phyloP scores from a whole-genome alignment of 2,888 invertebrate genomes.

The Spatulosminthurus flaviceps region DNA sequence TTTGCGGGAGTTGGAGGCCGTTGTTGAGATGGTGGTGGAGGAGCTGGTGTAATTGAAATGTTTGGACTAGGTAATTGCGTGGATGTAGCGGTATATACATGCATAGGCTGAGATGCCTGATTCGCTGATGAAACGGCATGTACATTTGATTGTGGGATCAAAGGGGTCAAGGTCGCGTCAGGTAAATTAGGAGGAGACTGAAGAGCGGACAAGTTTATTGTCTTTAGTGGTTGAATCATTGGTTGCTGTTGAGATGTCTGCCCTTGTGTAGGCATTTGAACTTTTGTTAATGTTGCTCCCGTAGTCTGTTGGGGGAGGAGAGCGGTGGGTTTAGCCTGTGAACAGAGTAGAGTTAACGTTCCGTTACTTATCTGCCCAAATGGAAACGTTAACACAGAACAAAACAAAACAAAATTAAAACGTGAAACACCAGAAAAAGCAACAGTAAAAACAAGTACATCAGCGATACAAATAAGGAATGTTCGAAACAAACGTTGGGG shows the following conservation, averaged over 20 bases:
- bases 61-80: slow-evolving; percentile 63
- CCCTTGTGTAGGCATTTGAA: slow-evolving; percentile 52
- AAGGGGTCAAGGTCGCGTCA: slow-evolving; percentile 62
- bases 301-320: slow-evolving; percentile 47
- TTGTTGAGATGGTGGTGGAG: slow-evolving; percentile 49
- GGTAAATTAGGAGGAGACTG: slow-evolving; percentile 60
- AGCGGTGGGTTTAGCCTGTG: slow-evolving; percentile 46
- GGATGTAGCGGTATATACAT: slow-evolving; percentile 53
- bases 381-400: slow-evolving; percentile 16
- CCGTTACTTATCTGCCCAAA: slow-evolving; percentile 43
- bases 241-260: slow-evolving; percentile 44
- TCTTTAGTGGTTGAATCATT: slow-evolving; percentile 58
- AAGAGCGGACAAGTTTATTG: slow-evolving; percentile 61
- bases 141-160: slow-evolving; percentile 57
- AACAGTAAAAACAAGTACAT: no score
- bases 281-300: slow-evolving; percentile 49
- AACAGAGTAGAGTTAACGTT: slow-evolving; percentile 44
- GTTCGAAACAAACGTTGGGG: no score
- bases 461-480: no score
- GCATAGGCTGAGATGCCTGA: slow-evolving; percentile 52
- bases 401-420: slow-evolving; percentile 24
- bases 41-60: slow-evolving; percentile 63
- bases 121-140: slow-evolving; percentile 38
- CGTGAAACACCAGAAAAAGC: no score
- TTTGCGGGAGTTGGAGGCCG: neutral